phyloP scores from a whole-genome alignment of 2,797 vertebrate species.

The Meriones psammophilus region DNA sequence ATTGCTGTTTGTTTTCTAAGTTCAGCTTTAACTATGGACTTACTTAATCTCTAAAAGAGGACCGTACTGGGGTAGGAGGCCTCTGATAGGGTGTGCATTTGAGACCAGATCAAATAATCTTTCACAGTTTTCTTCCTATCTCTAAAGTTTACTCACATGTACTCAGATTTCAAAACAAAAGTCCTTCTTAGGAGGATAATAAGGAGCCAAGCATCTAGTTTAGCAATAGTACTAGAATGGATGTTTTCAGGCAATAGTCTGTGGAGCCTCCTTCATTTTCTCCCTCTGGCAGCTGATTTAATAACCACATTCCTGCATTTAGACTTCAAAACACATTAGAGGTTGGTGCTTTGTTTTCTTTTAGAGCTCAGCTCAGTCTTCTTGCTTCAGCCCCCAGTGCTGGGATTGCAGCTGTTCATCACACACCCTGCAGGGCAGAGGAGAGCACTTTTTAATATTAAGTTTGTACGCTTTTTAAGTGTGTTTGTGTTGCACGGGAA shows the following conservation, averaged over 20 bases:
- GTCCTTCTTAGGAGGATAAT: background rate
- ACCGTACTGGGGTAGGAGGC: background rate
- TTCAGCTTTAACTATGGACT: slow-evolving; percentile 39
- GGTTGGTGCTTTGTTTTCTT: background rate
- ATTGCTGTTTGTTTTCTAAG: slow-evolving; percentile 25
- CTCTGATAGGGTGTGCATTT: background rate
- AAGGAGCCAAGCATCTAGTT: background rate
- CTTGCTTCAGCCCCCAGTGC: background rate
- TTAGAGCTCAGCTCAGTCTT: background rate
- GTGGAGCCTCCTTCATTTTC: background rate
- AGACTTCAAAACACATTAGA: background rate
- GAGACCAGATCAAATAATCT: background rate
- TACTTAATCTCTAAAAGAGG: slow-evolving; percentile 45
- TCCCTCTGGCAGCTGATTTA: background rate
- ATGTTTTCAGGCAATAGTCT: background rate
- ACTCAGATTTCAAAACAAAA: slow-evolving; percentile 55
- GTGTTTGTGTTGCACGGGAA: background rate
- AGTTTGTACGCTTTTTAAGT: slow-evolving; percentile 4
- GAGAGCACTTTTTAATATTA: background rate
- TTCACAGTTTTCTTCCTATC: background rate
- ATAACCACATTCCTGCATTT: background rate
- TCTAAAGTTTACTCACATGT: background rate
- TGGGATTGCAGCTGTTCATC: background rate
- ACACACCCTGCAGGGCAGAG: background rate
- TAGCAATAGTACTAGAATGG: background rate